Evolutionary conservation across 1,140 invertebrate species (phyloP), one percentile per base, ranked within the genome.

Genomic region (Diabrotica undecimpunctata): DNA sequence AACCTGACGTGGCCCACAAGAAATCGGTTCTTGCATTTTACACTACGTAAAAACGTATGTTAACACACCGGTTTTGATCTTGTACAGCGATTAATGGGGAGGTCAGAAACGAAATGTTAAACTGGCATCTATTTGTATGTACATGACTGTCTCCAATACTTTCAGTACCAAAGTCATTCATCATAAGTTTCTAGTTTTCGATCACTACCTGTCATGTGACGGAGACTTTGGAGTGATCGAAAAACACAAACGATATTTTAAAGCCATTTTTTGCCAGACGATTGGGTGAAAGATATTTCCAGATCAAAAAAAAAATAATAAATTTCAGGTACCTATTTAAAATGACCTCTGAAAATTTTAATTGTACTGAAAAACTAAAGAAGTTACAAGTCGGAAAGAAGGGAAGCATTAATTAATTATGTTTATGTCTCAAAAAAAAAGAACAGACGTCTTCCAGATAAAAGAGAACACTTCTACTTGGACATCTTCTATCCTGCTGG

Each of bases 21-120:
- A 56, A 56, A 36, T 56, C 10, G 54, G 13, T 36, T 56, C 54
- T 11, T 56, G 54, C 36, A 11, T 36, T 14, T 35, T 56, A 56
- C 13, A 56, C 10, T 36, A 35, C 46, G 35, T 52, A 56, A 56
- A 56, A 62, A 54, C n/a, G n/a, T n/a, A n/a, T n/a, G n/a, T n/a
- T n/a, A n/a, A n/a, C n/a, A n/a, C 51, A 62, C 11, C 50, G 55
- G 25, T 55, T 54, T 59, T 35, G 25, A 55, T 35, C 25, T 56
- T 62, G 35, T 62, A 62, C 51, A 62, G 61, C 51, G 61, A 62
- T 14, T n/a, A 56, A 62, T 62, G 61, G 12, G 52, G 61, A n/a
- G 37, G 61, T 5, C 61, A 62, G 25, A 62, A 62, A 10, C 13
- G 10, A 38, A 62, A 62, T 55, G 55, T 62, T 7, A 62, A 36